Evolutionary conservation across 2,113 vertebrate genomes (phyloP).

Genomic region (Regulus satrapa): DNA sequence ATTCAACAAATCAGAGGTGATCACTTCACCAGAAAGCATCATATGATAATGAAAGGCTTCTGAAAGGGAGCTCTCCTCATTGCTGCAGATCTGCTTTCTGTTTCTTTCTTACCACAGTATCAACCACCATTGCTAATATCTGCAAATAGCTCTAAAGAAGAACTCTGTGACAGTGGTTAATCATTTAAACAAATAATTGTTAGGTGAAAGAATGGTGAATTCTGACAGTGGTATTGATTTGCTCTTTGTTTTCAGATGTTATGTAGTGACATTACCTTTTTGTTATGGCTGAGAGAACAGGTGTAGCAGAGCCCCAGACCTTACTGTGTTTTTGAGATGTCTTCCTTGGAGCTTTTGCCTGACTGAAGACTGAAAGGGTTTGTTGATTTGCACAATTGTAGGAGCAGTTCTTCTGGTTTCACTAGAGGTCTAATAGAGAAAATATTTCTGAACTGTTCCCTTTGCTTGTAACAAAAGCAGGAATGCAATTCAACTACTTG

Average conservation of each 20-base stretch:
- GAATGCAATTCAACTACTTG: neutral
- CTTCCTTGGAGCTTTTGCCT: neutral
- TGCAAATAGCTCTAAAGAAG: neutral
- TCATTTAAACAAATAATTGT: neutral
- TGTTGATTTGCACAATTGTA: neutral
- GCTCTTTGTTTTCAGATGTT: neutral
- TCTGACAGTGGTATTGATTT: neutral
- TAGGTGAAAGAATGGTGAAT: neutral
- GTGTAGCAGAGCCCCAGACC: neutral
- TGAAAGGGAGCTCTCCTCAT: neutral
- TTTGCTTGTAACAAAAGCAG: neutral
- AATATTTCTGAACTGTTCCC: neutral
- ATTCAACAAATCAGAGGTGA: slow-evolving; percentile 28
- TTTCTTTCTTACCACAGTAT: neutral
- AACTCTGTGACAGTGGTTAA: neutral
- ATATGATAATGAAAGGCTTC: neutral
- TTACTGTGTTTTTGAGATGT: neutral
- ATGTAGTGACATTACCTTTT: neutral
- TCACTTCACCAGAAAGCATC: slow-evolving; percentile 28
- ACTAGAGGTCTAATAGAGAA: neutral
- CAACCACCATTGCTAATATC: neutral
- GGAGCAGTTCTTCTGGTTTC: neutral
- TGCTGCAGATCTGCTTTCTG: neutral
- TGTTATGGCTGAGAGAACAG: neutral
- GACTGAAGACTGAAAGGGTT: neutral